Conservation (phyloP, 1,140 invertebrate species). For the Rhizoglyphus robini region DNA sequence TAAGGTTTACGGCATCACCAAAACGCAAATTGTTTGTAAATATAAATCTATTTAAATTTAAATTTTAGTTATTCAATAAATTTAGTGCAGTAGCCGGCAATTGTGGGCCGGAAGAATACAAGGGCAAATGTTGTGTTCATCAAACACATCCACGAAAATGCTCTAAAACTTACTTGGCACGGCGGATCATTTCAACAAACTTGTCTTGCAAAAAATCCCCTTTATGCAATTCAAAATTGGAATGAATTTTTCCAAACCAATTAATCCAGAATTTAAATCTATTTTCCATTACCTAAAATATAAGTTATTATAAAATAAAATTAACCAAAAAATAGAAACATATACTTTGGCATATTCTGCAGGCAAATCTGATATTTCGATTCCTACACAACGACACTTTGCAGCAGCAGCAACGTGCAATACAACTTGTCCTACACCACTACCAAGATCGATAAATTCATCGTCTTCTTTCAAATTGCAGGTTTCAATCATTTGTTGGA, state of each 20-base stretch:
- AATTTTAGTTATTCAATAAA: slow-evolving; percentile 13
- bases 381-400: slow-evolving; percentile 80
- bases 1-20: slow-evolving; percentile 85
- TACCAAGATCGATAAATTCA: slow-evolving; percentile 91
- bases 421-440: slow-evolving; percentile 87
- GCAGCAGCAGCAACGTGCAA: slow-evolving; percentile 86
- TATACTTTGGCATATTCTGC: slow-evolving; percentile 74
- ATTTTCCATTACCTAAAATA: slow-evolving; percentile 61
- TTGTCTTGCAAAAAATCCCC: slow-evolving; percentile 85
- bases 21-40: slow-evolving; percentile 99
- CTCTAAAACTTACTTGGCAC: slow-evolving; percentile 52
- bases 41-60: slow-evolving; percentile 56
- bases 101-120: too few species aligned
- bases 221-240: slow-evolving; percentile 77
- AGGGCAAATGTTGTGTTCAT: too few species aligned
- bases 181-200: slow-evolving; percentile 78
- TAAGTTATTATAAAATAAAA: slow-evolving; percentile 3
- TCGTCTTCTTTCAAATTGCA: slow-evolving; percentile 81
- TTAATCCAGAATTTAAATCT: slow-evolving; percentile 86
- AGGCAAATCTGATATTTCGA: slow-evolving; percentile 91
- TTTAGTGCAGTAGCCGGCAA: neutral
- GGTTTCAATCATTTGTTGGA: slow-evolving; percentile 92
- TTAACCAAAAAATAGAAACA: neutral
- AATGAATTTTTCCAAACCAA: slow-evolving; percentile 89
- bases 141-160: too few species aligned